Evolutionary conservation across 2,888 invertebrate species (phyloP), one percentile per base, ranked within the genome.

Genomic region (Sphaeridia pumilis): DNA sequence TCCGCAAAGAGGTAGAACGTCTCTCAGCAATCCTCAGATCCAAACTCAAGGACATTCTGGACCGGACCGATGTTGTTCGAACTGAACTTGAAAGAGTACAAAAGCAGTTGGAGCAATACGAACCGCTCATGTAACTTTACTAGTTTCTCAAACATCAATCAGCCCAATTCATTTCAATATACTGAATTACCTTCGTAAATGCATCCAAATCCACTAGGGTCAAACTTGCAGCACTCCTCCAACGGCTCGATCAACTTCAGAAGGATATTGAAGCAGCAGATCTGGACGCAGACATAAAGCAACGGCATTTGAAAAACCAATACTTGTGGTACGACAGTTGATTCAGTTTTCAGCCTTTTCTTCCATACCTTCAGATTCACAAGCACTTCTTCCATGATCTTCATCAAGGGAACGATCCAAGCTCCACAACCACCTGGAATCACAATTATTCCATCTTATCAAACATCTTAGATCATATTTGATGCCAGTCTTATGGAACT

Each of bases 401-500:
- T 48, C 26, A 17, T 46, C n/a, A 28, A 63, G 63, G 44, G 61
- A 63, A 28, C 51, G 63, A 22, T 52, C 55, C 0, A 58, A 57
- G 31, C 35, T 63, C 1, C 60, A 63, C 46, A 60, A 61, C 45
- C 61, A 63, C 48, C 46, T 63, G 51, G 61, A 63, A 35, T 54
- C 49, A n/a, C 60, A 60, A 47, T 27, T 63, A 25, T 61, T 42
- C 46, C 35, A 57, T 1, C 43, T 63, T n/a, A 59, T 63, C 20
- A 42, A 51, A 7, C 55, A 58, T 7, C 56, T 53, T 24, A 56
- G 63, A 7, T 46, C 58, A 3, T 59, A 59, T 36, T 52, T 63
- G 12, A 60, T 63, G 61, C 63, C 63, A 3, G 60, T 63, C n/a
- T 41, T 61, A 14, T 50, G 61, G 43, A 56, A 61, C 31, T 58